phyloP scores from a whole-genome alignment of 2,888 invertebrate species.

The Coenonympha arcania region DNA sequence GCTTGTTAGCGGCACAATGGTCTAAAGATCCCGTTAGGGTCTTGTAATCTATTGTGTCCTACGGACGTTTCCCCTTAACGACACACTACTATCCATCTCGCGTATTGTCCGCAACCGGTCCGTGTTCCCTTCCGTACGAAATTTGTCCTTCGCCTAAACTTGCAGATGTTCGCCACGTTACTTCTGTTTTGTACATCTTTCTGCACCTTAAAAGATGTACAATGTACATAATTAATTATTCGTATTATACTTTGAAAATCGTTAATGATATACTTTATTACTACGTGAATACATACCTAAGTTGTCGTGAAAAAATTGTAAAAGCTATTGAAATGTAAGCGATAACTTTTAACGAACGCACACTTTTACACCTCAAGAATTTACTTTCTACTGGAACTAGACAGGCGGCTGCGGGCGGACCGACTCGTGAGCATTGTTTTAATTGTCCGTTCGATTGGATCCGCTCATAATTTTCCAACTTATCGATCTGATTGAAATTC shows the following conservation, averaged over 20 bases:
- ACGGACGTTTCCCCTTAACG: constrained; percentile 50
- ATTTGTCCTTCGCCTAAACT: constrained; percentile 17
- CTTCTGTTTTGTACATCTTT: background rate
- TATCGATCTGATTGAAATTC: constrained; percentile 31
- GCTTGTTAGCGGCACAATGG: constrained; percentile 42
- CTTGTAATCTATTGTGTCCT: constrained; percentile 36
- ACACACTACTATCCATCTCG: constrained; percentile 47
- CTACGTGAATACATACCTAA: too few species aligned
- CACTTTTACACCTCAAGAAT: too few species aligned
- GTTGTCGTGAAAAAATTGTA: too few species aligned
- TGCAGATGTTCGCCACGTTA: constrained; percentile 4
- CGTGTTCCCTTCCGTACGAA: constrained; percentile 39
- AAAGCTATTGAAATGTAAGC: too few species aligned
- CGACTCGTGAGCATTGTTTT: background rate
- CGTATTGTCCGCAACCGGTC: constrained; percentile 42
- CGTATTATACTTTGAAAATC: too few species aligned
- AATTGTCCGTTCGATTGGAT: background rate
- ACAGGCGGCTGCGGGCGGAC: too few species aligned
- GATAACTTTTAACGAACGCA: too few species aligned
- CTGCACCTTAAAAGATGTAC: background rate
- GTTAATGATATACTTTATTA: too few species aligned
- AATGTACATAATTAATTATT: too few species aligned
- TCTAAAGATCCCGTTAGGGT: constrained; percentile 39
- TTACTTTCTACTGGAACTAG: too few species aligned
- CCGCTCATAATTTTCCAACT: constrained; percentile 26